Base-by-base conservation (phyloP, 2,888 invertebrate genomes). In the Sarcophaga carnaria region DNA sequence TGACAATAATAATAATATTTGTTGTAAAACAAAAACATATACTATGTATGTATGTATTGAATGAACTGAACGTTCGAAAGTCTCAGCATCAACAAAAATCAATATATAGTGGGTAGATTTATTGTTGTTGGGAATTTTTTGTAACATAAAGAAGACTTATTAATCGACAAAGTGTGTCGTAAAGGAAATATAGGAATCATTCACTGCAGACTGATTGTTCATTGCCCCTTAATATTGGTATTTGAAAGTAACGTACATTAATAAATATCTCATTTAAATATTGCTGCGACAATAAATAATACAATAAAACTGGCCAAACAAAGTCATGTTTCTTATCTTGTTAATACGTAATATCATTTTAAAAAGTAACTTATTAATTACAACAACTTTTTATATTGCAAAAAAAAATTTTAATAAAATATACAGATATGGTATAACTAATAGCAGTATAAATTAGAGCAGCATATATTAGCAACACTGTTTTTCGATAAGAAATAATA, bases 101-200 rank as follows among this genome's bases (percentile, higher is more conserved):
- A 70, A 80, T 70, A 74, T 27, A 20, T 60, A 70, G 79, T 83
- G 83, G 79, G 79, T 64, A 79, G 63, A 71, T 83, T 82, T 64
- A 59, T 76, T 63, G 63, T 12, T 37, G 22, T 12, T 3, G 54
- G 11, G 4, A 14, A 4, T 54, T 75, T 64, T 59, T 54, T 22
- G 54, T 20, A 22, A 37, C 10, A 14, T 37, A 22, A 37, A 37
- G 37, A 69, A 63, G 54, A 59, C 14, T 80, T 47, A 20, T 63
- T 37, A 63, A 63, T 49, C 78, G 45, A 79, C 74, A 83, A 74
- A 67, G 67, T 54, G 54, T 49, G 78, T 83, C 62, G 5, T 64
- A 74, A 74, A 81, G 27, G 47, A 66, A 81, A 78, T 70, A 49
- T 78, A 85, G 69, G 63, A 72, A 74, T 54, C 17, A 54, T 54